phyloP scores from a whole-genome alignment of 2,888 invertebrate species.

The Mythimna vitellina region DNA sequence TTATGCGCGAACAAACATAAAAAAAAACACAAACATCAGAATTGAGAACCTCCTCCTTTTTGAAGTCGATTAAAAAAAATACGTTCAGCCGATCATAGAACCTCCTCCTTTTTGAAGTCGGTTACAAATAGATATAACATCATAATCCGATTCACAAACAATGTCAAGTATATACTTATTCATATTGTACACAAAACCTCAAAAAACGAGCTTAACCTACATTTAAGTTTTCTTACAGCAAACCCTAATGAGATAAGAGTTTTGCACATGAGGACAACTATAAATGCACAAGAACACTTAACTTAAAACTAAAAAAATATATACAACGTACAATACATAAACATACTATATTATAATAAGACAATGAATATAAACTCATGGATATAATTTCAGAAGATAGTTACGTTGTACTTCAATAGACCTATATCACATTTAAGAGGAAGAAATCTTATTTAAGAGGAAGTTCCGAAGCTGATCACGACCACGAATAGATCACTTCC shows the following conservation, averaged over 20 bases:
- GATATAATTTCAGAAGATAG: not conserved
- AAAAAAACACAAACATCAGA: too few relatives aligned
- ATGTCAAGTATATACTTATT: not conserved
- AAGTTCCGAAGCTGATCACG: not conserved
- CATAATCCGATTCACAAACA: not conserved
- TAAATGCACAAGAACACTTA: not conserved
- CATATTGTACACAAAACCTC: too few relatives aligned
- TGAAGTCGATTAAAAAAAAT: too few relatives aligned
- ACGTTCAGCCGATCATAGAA: too few relatives aligned
- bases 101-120: too few relatives aligned
- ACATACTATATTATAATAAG: not conserved
- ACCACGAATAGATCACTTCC: slow-evolving; percentile 37
- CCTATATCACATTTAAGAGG: slow-evolving; percentile 2
- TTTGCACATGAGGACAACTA: not conserved
- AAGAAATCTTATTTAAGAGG: slow-evolving; percentile 8
- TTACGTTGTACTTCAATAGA: not conserved
- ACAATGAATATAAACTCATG: too few relatives aligned
- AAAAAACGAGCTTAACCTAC: too few relatives aligned
- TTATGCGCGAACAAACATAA: too few relatives aligned
- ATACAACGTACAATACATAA: not conserved
- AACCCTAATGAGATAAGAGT: too few relatives aligned
- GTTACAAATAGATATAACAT: not conserved
- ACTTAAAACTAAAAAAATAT: not conserved
- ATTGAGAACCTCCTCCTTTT: too few relatives aligned
- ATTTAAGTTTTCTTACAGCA: too few relatives aligned